These are phyloP conservation scores for Coptodon bakossiorum DNA, from an alignment of 2,113 vertebrate species.

Conservation along the genomic window DNA sequence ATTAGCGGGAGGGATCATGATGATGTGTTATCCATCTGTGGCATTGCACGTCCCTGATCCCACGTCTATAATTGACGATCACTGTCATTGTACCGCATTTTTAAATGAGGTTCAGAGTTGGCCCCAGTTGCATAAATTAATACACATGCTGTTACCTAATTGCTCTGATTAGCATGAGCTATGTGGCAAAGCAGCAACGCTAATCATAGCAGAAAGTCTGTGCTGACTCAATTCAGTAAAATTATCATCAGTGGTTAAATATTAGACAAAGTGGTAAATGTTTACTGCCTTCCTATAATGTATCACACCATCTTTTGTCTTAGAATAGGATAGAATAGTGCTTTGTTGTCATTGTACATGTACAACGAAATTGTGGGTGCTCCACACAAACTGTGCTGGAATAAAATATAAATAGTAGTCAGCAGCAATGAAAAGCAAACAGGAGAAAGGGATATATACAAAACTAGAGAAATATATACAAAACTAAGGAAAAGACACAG, in stretches of 20 bases:
- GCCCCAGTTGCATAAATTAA: conserved; percentile 63
- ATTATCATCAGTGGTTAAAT: neutral
- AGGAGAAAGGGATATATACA: neutral
- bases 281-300: neutral
- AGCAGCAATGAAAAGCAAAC: neutral
- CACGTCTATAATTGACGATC: conserved; percentile 64
- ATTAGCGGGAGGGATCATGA: conserved; percentile 47
- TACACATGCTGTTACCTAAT: conserved; percentile 54
- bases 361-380: neutral
- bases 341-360: neutral
- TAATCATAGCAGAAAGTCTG: conserved; percentile 40
- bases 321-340: neutral
- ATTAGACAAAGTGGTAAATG: neutral
- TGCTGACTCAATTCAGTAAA: neutral
- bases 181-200: conserved; percentile 12
- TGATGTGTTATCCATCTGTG: conserved; percentile 55
- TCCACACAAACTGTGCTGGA: neutral
- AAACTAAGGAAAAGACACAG: neutral
- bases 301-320: neutral
- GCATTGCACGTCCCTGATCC: conserved; percentile 35
- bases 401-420: neutral
- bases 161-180: conserved; percentile 63
- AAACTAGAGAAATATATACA: neutral
- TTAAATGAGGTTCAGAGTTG: conserved; percentile 31
- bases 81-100: conserved; percentile 55